Conservation (phyloP, 1,140 invertebrate genomes). For the Drosophila elegans region DNA sequence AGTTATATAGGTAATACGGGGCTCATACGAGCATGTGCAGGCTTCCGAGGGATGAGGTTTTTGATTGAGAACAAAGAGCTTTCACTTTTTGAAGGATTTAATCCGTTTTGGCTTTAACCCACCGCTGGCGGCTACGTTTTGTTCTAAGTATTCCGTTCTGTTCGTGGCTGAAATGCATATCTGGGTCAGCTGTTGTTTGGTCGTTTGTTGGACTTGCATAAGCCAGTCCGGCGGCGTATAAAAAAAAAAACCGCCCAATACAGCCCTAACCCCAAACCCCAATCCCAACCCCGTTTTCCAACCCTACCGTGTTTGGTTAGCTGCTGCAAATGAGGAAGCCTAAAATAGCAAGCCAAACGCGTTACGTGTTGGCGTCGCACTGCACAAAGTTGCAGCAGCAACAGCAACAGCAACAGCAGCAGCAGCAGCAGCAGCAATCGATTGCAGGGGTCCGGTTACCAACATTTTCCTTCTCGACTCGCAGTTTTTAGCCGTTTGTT, state of each 20-base stretch:
- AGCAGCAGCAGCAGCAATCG: constrained; percentile 51
- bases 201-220: constrained; percentile 46
- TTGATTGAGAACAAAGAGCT: constrained; percentile 30
- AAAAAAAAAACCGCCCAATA: constrained; percentile 7
- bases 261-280: constrained; percentile 9
- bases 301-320: constrained; percentile 30
- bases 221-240: constrained; percentile 31
- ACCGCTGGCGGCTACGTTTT: constrained; percentile 25
- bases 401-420: constrained; percentile 22
- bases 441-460: constrained; percentile 63
- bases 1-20: not conserved
- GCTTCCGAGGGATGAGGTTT: not conserved
- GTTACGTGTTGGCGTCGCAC: constrained; percentile 56
- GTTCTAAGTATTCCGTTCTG: constrained; percentile 21
- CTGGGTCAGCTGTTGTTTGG: constrained; percentile 57
- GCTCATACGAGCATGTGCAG: not conserved
- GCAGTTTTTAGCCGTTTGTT: constrained; percentile 73
- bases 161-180: constrained; percentile 46
- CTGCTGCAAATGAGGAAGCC: constrained; percentile 76
- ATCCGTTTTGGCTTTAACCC: constrained; percentile 33
- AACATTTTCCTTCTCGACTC: constrained; percentile 50
- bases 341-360: constrained; percentile 68
- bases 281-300: constrained; percentile 29
- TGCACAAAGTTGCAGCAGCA: constrained; percentile 50
- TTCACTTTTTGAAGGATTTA: constrained; percentile 36